Evolutionary conservation across 2,888 invertebrate genomes (phyloP).

Genomic region (Cryptocephalus primarius): DNA sequence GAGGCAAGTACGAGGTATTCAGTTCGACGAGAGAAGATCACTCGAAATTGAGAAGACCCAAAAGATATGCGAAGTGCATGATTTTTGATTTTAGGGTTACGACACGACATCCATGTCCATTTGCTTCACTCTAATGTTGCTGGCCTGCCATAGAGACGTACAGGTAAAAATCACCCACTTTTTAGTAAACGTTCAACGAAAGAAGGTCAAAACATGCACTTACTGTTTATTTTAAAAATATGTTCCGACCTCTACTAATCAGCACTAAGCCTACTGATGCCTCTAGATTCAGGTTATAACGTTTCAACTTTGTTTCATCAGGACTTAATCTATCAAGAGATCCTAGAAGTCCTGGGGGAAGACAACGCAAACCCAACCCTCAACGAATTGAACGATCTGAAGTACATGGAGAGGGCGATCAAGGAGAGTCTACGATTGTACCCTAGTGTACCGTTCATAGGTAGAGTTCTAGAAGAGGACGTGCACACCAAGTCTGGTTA

Average conservation of each 20-base stretch:
- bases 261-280: no score
- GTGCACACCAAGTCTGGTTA: slow-evolving; percentile 16
- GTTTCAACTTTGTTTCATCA: slow-evolving; percentile 5
- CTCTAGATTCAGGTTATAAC: no score
- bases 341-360: slow-evolving; percentile 20
- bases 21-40: no score
- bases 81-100: slow-evolving; percentile 18
- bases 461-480: slow-evolving; percentile 23
- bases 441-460: slow-evolving; percentile 33
- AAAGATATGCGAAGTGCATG: neutral
- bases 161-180: slow-evolving; percentile 12
- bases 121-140: slow-evolving; percentile 15
- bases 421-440: slow-evolving; percentile 33
- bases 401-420: slow-evolving; percentile 31
- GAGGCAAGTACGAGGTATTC: slow-evolving; percentile 13
- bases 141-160: slow-evolving; percentile 16
- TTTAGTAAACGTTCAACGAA: no score
- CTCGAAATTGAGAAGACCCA: no score
- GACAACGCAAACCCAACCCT: slow-evolving; percentile 18
- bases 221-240: no score
- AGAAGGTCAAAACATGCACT: no score
- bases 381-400: slow-evolving; percentile 29
- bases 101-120: slow-evolving; percentile 21
- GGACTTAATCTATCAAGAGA: slow-evolving; percentile 19
- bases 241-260: no score